Evolutionary conservation across 2,113 vertebrate genomes (phyloP).

Genomic region (Vidua chalybeata): DNA sequence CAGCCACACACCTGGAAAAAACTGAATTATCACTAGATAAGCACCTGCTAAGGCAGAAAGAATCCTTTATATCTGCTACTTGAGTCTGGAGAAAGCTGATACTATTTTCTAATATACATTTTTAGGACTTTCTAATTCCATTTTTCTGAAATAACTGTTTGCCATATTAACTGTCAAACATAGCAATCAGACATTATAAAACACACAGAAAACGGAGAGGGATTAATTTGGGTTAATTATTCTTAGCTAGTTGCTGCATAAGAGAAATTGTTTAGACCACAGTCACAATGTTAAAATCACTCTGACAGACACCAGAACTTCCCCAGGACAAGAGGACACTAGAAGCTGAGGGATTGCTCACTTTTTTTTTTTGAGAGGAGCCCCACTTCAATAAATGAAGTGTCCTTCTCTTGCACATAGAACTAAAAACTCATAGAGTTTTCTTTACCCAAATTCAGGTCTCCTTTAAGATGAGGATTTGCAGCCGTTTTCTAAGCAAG

Average conservation of each 20-base stretch:
- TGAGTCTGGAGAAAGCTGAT: background rate
- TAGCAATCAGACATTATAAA: background rate
- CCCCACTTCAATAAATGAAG: background rate
- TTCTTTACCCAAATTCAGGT: background rate
- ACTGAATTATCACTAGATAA: background rate
- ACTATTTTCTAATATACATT: background rate
- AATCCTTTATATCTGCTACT: background rate
- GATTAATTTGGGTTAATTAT: background rate
- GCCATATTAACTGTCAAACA: background rate
- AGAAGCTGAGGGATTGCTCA: background rate
- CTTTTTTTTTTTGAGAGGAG: background rate
- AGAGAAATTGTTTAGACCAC: background rate
- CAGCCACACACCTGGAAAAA: background rate
- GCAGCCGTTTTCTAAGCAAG: background rate
- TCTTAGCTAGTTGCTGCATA: background rate
- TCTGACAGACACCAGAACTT: background rate
- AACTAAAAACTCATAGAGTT: background rate
- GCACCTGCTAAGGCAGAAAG: background rate
- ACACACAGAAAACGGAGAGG: background rate
- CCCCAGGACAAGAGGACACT: background rate
- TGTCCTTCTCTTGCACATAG: background rate
- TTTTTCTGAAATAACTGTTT: background rate
- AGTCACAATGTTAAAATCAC: background rate
- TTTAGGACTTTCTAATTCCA: background rate
- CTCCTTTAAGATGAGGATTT: background rate